Conservation (phyloP, 2,797 vertebrate genomes). For the Amniataba percoides region DNA sequence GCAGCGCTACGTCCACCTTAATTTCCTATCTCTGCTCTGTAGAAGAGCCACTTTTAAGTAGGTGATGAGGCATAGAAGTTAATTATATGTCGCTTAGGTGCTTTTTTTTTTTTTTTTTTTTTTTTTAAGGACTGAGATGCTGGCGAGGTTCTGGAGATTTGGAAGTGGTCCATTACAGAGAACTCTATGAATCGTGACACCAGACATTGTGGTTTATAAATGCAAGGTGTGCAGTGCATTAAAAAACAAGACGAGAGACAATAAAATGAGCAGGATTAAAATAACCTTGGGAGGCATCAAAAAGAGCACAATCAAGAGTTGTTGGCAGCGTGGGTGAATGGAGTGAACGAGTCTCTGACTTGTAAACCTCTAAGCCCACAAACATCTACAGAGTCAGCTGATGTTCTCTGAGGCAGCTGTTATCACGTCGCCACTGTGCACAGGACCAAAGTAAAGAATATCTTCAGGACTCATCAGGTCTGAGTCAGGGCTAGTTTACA, state of each 20-base stretch:
- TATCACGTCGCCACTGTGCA: not conserved
- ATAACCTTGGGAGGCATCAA: slow-evolving; percentile 13
- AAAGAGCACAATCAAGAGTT: not conserved
- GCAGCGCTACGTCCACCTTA: slow-evolving; percentile 71
- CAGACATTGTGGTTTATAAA: slow-evolving; percentile 30
- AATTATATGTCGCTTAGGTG: slow-evolving; percentile 85
- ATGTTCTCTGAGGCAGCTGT: not conserved
- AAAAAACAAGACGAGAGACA: slow-evolving; percentile 36
- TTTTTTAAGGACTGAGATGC: slow-evolving; percentile 65
- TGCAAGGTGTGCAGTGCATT: slow-evolving; percentile 38
- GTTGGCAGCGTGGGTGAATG: not conserved
- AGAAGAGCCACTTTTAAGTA: slow-evolving; percentile 75
- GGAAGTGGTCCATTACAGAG: slow-evolving; percentile 69
- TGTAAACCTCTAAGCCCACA: not conserved
- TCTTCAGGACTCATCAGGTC: not conserved
- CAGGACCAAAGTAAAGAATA: not conserved
- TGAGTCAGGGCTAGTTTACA: not conserved
- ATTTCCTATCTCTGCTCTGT: slow-evolving; percentile 72
- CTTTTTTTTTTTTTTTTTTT: slow-evolving; percentile 46
- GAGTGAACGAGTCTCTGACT: slow-evolving; percentile 4
- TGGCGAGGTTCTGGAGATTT: slow-evolving; percentile 57
- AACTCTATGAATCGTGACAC: slow-evolving; percentile 66
- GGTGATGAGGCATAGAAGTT: slow-evolving; percentile 83
- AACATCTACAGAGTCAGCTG: not conserved
- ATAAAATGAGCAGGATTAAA: slow-evolving; percentile 26